Base-by-base conservation (phyloP, 2,113 vertebrate species). In the Phrynosoma blainvillii region DNA sequence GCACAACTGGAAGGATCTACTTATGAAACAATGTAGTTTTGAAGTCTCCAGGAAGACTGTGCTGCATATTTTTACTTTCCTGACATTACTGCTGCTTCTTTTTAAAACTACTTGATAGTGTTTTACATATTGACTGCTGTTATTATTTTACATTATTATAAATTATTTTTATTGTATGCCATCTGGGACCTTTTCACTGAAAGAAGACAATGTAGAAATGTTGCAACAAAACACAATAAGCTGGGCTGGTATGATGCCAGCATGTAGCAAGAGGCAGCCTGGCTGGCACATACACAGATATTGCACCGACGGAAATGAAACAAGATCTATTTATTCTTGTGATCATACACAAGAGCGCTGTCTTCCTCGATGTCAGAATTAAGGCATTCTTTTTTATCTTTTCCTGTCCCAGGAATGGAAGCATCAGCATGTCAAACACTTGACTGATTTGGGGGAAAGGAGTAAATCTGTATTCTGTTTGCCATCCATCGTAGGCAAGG, bases 351-450 rank as follows among this genome's bases (percentile, higher is more conserved):
- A 81, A 42, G 30, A 82, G 3, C n/a, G 1, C 70, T 42, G 27
- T 81, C 54, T 52, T 65, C 54, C 47, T 11, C 73, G 30, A 23
- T 32, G 30, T n/a, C 30, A 30, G 71, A 68, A 75, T 83, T 52
- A 83, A 87, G 78, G 32, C 66, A 89, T 82, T 0, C 2, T 70
- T 11, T 47, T 62, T 62, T 18, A 5, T 32, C 27, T 18, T 90
- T 87, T 88, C 88, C 14, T 21, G 14, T 2, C 65, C 84, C 73
- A 18, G 56, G 47, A 79, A 92, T 75, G 86, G 65, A 89, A 74
- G 40, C 20, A 93, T 13, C 42, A 89, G 56, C 56, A 13, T 86
- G 87, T 84, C 20, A 68, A 81, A 79, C 32, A 16, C 85, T 62
- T 82, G 62, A 56, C 6, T 88, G 80, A 75, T 7, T 70, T 85